Percentiles rank a stretch among this genome's conserved stretches.
phyloP scores from a whole-genome alignment of 2,113 vertebrate species.

The Strigops habroptila region DNA sequence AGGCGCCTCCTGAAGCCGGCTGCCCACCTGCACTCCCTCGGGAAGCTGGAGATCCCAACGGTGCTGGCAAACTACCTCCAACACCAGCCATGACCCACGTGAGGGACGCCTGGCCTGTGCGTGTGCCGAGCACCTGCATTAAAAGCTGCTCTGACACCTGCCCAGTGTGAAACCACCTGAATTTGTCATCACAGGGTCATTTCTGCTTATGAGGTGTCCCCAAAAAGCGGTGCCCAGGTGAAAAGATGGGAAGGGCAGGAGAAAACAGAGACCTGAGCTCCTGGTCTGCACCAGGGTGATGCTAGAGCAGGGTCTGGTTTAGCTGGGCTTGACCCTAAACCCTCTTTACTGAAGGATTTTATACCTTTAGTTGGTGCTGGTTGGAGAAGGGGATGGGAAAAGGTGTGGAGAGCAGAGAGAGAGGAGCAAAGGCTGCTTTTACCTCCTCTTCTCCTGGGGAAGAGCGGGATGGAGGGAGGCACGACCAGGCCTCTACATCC shows the following conservation, averaged over 20 bases:
- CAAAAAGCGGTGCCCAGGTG: fast-evolving
- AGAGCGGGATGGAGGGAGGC: not conserved
- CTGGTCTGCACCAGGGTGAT: not conserved
- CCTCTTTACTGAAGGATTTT: not conserved
- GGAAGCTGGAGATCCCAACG: conserved; percentile 80
- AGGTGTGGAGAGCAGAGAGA: too few species aligned
- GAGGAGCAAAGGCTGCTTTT: not conserved
- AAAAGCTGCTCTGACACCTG: not conserved
- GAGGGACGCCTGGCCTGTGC: fast-evolving
- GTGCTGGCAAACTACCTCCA: conserved; percentile 84
- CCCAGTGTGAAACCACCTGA: fast-evolving
- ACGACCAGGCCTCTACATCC: not conserved
- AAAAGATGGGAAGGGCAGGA: not conserved
- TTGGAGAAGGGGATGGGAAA: not conserved
- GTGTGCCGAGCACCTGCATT: fast-evolving
- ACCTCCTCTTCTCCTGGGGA: not conserved
- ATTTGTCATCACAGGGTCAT: not conserved
- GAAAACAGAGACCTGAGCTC: not conserved
- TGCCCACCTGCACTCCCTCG: conserved; percentile 46
- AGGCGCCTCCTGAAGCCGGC: conserved; percentile 69
- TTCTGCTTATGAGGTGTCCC: not conserved
- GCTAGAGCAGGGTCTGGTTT: not conserved
- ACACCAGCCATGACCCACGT: conserved; percentile 30
- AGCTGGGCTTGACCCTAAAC: not conserved
- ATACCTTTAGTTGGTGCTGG: not conserved